Base-by-base conservation (phyloP, 2,113 vertebrate genomes). In the Setophaga petechia region DNA sequence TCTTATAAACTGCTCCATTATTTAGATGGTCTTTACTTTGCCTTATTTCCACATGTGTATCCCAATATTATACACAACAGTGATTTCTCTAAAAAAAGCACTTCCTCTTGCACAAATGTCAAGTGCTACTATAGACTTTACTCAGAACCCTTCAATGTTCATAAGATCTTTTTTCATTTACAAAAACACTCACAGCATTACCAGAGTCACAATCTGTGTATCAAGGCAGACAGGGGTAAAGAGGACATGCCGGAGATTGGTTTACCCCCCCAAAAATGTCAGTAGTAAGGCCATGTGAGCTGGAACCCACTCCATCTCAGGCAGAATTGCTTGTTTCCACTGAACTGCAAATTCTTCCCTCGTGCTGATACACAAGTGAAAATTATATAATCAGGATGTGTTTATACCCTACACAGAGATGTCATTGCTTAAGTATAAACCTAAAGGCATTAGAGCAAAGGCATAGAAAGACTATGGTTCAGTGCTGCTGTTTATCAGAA, bases 11-110 rank as follows among this genome's bases (percentile, higher is more conserved):
- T 25, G 11, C 7, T 41, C 4, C 0, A 0, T 81, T 84, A 74
- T 80, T 91, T 80, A 85, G 47, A 59, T 19, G 57, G 35, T 27
- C n/a, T 94, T 89, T 86, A 23, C 18, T 88, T 25, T 83, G 46
- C 28, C 61, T 80, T 84, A 31, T 69, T 83, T 88, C 66, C 43
- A 51, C 41, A 57, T 1, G 1, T 78, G 47, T 15, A 47, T 17
- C 17, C 55, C 44, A 68, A 28, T 39, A 77, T 24, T 62, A 61
- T 11, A 35, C 22, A 41, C 22, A 44, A 16, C 14, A 76, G 12
- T 1, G 0, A 41, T 91, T 84, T 65, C 35, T 76, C 47, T 59
- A 25, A 35, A 83, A 76, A 5, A 14, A 65, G 12, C 14, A 47
- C 52, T 63, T 88, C 28, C 12, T 88, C 39, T 80, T 63, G 20